Percentiles rank a stretch among this genome's conserved stretches.
These are phyloP conservation scores for Lophotis ruficrista DNA, from an alignment of 2,113 vertebrate genomes.

Conservation along the genomic window DNA sequence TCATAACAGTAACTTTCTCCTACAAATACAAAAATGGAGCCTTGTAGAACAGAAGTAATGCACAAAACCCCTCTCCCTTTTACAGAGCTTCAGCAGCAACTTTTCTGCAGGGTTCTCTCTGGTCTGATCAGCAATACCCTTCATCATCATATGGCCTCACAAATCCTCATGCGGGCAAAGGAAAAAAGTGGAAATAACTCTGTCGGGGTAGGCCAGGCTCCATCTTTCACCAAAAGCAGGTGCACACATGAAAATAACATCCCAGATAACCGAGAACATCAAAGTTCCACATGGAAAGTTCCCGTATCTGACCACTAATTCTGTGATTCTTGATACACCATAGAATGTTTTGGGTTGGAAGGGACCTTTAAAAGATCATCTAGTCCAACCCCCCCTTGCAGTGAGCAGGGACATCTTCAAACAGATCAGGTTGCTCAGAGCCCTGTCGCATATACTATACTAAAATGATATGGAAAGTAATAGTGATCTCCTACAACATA, in stretches of 20 bases:
- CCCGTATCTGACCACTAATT: background rate
- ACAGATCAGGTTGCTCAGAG: too few species aligned
- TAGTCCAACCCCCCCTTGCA: too few species aligned
- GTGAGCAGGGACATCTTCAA: too few species aligned
- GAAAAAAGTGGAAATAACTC: background rate
- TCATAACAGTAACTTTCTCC: conserved; percentile 99
- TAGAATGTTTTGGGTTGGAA: too few species aligned
- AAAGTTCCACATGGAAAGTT: rapidly evolving
- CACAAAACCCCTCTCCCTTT: background rate
- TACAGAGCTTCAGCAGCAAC: background rate
- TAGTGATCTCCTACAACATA: background rate
- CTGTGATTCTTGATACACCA: background rate
- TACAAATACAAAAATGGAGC: conserved; percentile 74
- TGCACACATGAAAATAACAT: rapidly evolving
- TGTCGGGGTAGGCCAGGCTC: background rate
- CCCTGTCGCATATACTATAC: too few species aligned
- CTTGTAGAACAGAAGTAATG: background rate
- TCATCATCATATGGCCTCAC: rapidly evolving
- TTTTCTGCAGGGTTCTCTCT: background rate
- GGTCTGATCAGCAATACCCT: background rate
- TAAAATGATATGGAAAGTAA: background rate
- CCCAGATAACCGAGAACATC: background rate
- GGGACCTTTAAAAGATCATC: too few species aligned
- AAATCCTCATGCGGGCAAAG: background rate
- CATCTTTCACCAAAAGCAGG: background rate